Percentiles rank a stretch among this genome's conserved stretches.
These are phyloP conservation scores for Dendrolimus houi DNA, from an alignment of 2,888 invertebrate species.

Conservation along the genomic window DNA sequence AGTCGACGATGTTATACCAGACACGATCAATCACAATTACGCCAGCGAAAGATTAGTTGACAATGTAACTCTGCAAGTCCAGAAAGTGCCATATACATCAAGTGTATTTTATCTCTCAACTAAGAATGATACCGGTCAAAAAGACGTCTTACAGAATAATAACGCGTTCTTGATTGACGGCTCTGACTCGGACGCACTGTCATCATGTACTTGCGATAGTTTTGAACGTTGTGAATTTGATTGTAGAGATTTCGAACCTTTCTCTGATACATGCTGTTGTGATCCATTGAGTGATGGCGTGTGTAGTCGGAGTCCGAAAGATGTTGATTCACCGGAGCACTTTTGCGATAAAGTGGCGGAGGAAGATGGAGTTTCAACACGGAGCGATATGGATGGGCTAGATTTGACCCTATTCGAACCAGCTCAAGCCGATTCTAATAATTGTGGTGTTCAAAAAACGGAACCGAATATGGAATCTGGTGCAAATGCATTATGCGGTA, in stretches of 20 bases:
- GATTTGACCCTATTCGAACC: conserved; percentile 81
- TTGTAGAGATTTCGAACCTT: conserved; percentile 75
- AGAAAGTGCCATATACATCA: conserved; percentile 64
- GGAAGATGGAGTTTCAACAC: conserved; percentile 59
- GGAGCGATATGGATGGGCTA: conserved; percentile 80
- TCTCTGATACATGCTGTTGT: conserved; percentile 78
- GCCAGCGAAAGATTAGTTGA: conserved; percentile 29
- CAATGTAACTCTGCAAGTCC: conserved; percentile 49
- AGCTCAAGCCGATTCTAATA: conserved; percentile 52
- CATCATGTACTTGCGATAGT: conserved; percentile 73
- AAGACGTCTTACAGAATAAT: conserved; percentile 40
- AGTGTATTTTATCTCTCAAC: conserved; percentile 61
- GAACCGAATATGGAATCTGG: conserved; percentile 30
- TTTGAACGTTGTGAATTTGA: conserved; percentile 76
- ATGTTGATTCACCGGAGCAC: conserved; percentile 66
- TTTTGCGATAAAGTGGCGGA: conserved; percentile 55
- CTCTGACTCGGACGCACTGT: conserved; percentile 67
- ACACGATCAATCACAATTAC: conserved; percentile 30
- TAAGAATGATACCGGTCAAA: conserved; percentile 39
- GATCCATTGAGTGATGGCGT: conserved; percentile 67
- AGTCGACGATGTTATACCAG: conserved; percentile 38
- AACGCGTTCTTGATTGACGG: conserved; percentile 56
- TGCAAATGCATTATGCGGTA: conserved; percentile 51
- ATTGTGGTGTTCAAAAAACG: conserved; percentile 26
- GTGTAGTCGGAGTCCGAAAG: conserved; percentile 68